phyloP scores from a whole-genome alignment of 1,140 invertebrate genomes.

The Psilanteris sp. region DNA sequence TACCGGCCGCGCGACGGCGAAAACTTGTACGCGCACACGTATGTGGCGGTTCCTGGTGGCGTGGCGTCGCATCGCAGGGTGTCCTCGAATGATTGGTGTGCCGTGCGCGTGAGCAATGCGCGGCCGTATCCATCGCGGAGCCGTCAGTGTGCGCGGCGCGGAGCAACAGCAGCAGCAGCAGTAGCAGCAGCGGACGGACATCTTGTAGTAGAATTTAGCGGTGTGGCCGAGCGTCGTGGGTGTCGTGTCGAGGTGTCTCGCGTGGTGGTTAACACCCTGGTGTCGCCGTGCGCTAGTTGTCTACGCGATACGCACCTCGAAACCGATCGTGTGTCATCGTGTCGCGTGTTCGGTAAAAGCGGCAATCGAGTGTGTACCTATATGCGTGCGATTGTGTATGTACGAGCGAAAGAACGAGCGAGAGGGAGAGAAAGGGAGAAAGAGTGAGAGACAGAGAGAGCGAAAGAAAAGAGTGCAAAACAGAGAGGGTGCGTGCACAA shows the following conservation, averaged over 20 bases:
- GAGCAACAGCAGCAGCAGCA: slow-evolving; percentile 51
- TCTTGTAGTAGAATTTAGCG: slow-evolving; percentile 64
- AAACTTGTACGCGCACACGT: slow-evolving; percentile 8
- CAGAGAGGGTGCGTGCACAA: not conserved
- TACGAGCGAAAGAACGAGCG: too few species aligned
- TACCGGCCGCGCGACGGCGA: slow-evolving; percentile 23
- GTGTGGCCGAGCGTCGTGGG: slow-evolving; percentile 59
- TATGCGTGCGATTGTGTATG: slow-evolving; percentile 40
- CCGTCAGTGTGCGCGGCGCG: slow-evolving; percentile 55
- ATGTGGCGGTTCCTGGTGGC: slow-evolving; percentile 50
- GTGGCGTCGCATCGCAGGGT: slow-evolving; percentile 18
- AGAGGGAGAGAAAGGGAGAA: slow-evolving; percentile 21
- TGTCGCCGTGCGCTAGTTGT: slow-evolving; percentile 42
- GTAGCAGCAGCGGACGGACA: slow-evolving; percentile 58
- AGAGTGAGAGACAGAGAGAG: slow-evolving; percentile 14
- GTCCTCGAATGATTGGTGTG: slow-evolving; percentile 61
- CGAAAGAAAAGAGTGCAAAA: slow-evolving; percentile 1
- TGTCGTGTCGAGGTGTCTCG: slow-evolving; percentile 58
- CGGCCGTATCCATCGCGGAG: slow-evolving; percentile 48
- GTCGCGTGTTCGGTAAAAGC: slow-evolving; percentile 61
- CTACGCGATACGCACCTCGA: slow-evolving; percentile 47
- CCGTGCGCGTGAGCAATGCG: slow-evolving; percentile 54
- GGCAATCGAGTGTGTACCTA: slow-evolving; percentile 46
- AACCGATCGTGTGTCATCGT: slow-evolving; percentile 60
- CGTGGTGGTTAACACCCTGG: slow-evolving; percentile 53